A percentile compares a stretch with the other conserved stretches of the same genome.
phyloP scores from a whole-genome alignment of 2,113 vertebrate genomes.

The Gorsachius goisagi region DNA sequence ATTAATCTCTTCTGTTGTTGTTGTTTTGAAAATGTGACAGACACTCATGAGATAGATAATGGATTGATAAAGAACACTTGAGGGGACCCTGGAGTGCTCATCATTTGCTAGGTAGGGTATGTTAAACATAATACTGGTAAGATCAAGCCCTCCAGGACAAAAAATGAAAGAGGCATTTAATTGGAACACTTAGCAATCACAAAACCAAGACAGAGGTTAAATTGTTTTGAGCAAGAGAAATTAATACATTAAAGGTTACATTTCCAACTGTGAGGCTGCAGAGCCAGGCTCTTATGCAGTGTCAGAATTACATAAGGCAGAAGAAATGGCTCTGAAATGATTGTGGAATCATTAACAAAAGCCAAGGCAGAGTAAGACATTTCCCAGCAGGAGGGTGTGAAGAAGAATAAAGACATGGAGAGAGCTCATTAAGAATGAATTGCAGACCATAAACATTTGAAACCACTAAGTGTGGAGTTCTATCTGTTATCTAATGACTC shows the following conservation, averaged over 20 bases:
- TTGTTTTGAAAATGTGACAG: conserved; percentile 68
- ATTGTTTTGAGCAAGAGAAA: conserved; percentile 90
- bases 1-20: conserved; percentile 69
- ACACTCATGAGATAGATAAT: conserved; percentile 70
- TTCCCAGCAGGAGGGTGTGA: conserved; percentile 84
- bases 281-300: conserved; percentile 76
- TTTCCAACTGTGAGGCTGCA: conserved; percentile 83
- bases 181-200: conserved; percentile 87
- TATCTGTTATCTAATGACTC: conserved; percentile 89
- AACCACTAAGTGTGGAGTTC: conserved; percentile 86
- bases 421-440: conserved; percentile 90
- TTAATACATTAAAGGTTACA: conserved; percentile 90
- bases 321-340: conserved; percentile 85
- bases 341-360: conserved; percentile 86
- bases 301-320: conserved; percentile 86
- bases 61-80: conserved; percentile 58
- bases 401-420: conserved; percentile 86
- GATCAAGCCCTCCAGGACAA: conserved; percentile 80
- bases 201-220: conserved; percentile 88
- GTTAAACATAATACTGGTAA: conserved; percentile 65
- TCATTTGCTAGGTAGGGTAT: conserved; percentile 57
- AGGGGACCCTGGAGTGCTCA: conserved; percentile 46
- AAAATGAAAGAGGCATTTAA: conserved; percentile 81
- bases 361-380: conserved; percentile 83
- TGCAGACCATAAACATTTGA: conserved; percentile 89